phyloP scores from a whole-genome alignment of 2,888 invertebrate species.

The Nymphalis polychloros region DNA sequence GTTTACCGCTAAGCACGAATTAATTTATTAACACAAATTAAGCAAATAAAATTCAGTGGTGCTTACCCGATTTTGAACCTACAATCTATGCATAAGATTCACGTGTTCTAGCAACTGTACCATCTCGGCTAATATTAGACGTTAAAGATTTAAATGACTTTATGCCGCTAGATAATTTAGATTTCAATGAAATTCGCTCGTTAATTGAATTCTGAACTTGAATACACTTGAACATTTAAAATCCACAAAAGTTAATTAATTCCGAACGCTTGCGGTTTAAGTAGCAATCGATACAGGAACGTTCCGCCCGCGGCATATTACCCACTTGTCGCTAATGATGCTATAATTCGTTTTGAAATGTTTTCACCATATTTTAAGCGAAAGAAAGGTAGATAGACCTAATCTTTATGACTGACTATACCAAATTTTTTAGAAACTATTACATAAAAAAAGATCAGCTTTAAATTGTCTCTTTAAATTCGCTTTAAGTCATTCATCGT shows the following conservation, averaged over 20 bases:
- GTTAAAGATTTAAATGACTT: constrained; percentile 38
- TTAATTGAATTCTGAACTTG: constrained; percentile 63
- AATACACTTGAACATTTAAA: constrained; percentile 55
- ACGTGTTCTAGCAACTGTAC: no score
- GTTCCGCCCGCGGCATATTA: constrained; percentile 25
- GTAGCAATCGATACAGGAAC: constrained; percentile 35
- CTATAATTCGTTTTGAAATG: constrained; percentile 25
- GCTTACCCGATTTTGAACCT: no score
- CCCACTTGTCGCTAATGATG: constrained; percentile 31
- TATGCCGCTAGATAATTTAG: constrained; percentile 12
- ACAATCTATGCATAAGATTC: no score
- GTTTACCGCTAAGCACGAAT: no score
- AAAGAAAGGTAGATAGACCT: background rate
- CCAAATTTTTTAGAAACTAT: no score
- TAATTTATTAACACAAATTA: no score
- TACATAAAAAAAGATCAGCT: no score
- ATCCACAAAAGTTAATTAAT: constrained; percentile 64
- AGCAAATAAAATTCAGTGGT: no score
- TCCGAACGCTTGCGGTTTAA: constrained; percentile 45
- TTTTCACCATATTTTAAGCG: constrained; percentile 10
- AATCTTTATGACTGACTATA: no score
- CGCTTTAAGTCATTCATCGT: no score
- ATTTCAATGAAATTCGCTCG: constrained; percentile 39
- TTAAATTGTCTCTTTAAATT: no score
- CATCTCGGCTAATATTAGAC: background rate